A percentile compares a stretch with the other conserved stretches of the same genome.
Conservation (phyloP, 2,888 invertebrate genomes). For the Caenorhabditis virilis region DNA sequence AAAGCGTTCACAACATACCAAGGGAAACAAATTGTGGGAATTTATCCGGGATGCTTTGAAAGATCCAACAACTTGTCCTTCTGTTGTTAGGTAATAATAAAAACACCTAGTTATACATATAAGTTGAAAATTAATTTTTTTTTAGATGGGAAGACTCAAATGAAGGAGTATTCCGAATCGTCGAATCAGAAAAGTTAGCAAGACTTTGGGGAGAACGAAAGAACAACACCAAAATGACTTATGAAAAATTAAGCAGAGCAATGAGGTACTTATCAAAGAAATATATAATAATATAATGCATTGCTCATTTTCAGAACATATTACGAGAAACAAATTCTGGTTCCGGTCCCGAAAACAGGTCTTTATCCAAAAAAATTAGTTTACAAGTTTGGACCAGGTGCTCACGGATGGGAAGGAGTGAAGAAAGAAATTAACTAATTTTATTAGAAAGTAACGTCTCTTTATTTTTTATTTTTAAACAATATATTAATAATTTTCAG, state of each 20-base stretch:
- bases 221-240: slow-evolving; percentile 86
- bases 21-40: slow-evolving; percentile 77
- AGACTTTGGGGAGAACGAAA: slow-evolving; percentile 85
- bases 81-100: slow-evolving; percentile 74
- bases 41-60: slow-evolving; percentile 83
- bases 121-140: background rate
- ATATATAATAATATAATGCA: slow-evolving; percentile 14
- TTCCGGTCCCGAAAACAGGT: slow-evolving; percentile 70
- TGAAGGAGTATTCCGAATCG: slow-evolving; percentile 84
- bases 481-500: too few species aligned
- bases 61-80: slow-evolving; percentile 80
- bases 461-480: too few species aligned
- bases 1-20: slow-evolving; percentile 68
- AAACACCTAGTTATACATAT: background rate
- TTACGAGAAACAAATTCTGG: slow-evolving; percentile 70
- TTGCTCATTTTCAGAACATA: too few species aligned
- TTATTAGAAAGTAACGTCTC: too few species aligned
- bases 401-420: slow-evolving; percentile 69
- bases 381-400: slow-evolving; percentile 70
- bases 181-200: slow-evolving; percentile 84
- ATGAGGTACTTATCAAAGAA: slow-evolving; percentile 75
- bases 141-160: slow-evolving; percentile 83
- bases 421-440: slow-evolving; percentile 8
- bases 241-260: slow-evolving; percentile 87
- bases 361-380: slow-evolving; percentile 70